Evolutionary conservation across 1,140 invertebrate species (phyloP).

Genomic region (Caerostris extrusa): DNA sequence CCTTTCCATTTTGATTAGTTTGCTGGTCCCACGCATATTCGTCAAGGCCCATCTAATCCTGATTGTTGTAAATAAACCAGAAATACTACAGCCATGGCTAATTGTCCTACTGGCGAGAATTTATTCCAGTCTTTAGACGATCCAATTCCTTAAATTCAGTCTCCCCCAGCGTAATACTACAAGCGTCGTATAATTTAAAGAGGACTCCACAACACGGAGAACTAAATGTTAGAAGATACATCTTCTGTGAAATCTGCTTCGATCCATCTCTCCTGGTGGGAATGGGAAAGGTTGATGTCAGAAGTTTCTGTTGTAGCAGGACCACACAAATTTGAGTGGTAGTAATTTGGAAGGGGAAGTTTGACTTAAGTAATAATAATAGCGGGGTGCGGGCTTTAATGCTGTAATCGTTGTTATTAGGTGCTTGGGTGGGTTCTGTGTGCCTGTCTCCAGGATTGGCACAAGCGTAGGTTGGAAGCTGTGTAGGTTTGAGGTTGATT

Average conservation of each 20-base stretch:
- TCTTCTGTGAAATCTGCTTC: neutral
- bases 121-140: neutral
- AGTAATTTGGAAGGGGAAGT: slow-evolving; percentile 3
- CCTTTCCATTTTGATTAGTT: slow-evolving; percentile 8
- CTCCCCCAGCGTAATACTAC: neutral
- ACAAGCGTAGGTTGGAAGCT: neutral
- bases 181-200: slow-evolving; percentile 11
- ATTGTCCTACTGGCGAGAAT: slow-evolving; percentile 1
- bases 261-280: neutral
- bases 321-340: slow-evolving; percentile 4
- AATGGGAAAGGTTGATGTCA: neutral
- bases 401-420: slow-evolving; percentile 11
- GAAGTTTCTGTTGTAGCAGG: neutral
- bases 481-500: too few species aligned
- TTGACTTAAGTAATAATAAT: slow-evolving; percentile 26
- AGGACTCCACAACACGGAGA: neutral
- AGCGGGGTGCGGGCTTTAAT: slow-evolving; percentile 24
- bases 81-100: neutral
- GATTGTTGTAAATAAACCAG: slow-evolving; percentile 9
- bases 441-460: neutral
- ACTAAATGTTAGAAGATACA: slow-evolving; percentile 8
- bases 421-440: neutral
- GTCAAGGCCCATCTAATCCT: neutral
- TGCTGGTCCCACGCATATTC: neutral
- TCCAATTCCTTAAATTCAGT: slow-evolving; percentile 15